These are phyloP conservation scores for Gyps fulvus DNA, from an alignment of 2,113 vertebrate species.

Conservation along the genomic window DNA sequence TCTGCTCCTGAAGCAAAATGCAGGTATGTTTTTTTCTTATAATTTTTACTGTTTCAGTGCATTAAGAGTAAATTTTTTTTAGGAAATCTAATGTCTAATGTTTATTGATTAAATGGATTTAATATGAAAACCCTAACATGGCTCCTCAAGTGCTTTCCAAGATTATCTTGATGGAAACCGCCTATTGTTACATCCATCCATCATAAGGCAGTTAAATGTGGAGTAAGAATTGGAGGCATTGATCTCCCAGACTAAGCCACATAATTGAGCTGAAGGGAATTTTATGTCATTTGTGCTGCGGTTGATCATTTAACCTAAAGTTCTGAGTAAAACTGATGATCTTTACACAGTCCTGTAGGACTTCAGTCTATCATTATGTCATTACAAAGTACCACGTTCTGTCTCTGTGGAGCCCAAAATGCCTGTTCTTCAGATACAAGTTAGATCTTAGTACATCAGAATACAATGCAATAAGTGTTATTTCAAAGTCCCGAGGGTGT, in stretches of 20 bases:
- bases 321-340: conserved; percentile 12
- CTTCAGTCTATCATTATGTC: not conserved
- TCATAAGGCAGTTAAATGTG: not conserved
- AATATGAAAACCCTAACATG: not conserved
- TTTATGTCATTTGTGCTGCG: not conserved
- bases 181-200: not conserved
- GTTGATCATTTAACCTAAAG: not conserved
- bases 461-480: not conserved
- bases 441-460: not conserved
- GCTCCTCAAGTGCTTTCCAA: not conserved
- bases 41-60: not conserved
- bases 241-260: not conserved
- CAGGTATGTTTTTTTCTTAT: not conserved
- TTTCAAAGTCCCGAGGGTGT: not conserved
- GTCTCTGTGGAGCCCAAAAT: not conserved
- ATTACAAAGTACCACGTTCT: not conserved
- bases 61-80: not conserved
- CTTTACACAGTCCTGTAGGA: not conserved
- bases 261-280: not conserved
- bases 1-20: not conserved
- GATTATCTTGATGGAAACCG: conserved; percentile 3
- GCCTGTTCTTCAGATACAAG: not conserved
- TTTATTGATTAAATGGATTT: not conserved
- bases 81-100: not conserved
- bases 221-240: not conserved